Evolutionary conservation across 2,797 vertebrate species (phyloP), one percentile per base, ranked within the genome.

Genomic region (Platalea minor): DNA sequence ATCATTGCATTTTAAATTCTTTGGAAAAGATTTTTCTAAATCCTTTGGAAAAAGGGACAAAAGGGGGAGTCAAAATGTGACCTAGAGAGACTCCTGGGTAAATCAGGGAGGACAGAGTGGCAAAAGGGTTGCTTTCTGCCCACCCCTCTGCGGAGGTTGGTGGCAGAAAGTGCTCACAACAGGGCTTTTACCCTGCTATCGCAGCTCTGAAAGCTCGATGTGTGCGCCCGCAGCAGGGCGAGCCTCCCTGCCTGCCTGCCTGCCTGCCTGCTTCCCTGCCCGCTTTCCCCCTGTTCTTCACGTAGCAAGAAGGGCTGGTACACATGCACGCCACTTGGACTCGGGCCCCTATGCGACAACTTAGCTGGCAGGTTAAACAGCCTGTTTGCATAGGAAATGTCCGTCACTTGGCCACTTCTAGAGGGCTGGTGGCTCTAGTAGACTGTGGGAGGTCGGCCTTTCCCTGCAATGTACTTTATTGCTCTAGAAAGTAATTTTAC

Each of bases 241-340:
- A 89, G 29, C 31, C 37, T 37, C 37, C 37, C 85, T 43, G 56
- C 50, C 73, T 28, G 72, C 39, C 41, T 35, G 72, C 39, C 41
- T 35, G 35, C 37, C 29, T 65, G 45, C 43, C 41, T 41, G 41
- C 41, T 41, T 41, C 17, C 46, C 33, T 53, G 25, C 23, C 17
- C 79, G 41, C 65, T 74, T 56, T 79, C 12, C 20, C 13, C 10
- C 35, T 28, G 10, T 54, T 37, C 17, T 46, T 45, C 13, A 29
- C 2, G 7, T 31, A 61, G 45, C 92, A 75, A 39, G 43, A 63
- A 76, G 39, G 33, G 35, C 67, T 0, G 4, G 70, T 41, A 35
- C 41, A 31, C 16, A 31, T 0, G 10, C 35, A 59, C 0, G 0
- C 13, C 0, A 1, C 23, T 33, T 51, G 59, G 37, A 48, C 31